phyloP scores from a whole-genome alignment of 2,888 invertebrate species.

The Frankliniella fusca region DNA sequence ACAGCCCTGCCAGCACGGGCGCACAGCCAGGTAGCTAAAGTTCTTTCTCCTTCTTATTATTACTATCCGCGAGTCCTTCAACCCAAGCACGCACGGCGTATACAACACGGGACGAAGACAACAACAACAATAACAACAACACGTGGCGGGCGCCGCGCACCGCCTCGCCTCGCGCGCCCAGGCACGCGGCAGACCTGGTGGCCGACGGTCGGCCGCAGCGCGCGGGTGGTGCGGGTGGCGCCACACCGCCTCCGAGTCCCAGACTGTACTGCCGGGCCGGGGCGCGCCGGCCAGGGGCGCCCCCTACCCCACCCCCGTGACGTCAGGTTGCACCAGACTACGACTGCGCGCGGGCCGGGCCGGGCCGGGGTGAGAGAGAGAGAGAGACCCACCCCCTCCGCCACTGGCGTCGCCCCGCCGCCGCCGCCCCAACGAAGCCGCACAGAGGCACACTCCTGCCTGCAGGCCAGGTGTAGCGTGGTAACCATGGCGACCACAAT shows the following conservation, averaged over 20 bases:
- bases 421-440: background rate
- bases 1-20: no score
- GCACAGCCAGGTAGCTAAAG: no score
- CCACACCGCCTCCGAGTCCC: no score
- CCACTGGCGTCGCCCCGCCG: background rate
- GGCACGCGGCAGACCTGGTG: background rate
- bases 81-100: no score
- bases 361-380: no score
- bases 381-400: background rate
- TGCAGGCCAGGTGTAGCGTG: conserved; percentile 8
- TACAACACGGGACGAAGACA: background rate
- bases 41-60: no score
- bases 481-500: background rate
- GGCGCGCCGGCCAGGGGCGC: background rate
- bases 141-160: background rate
- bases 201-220: background rate
- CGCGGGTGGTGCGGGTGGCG: background rate
- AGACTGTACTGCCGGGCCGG: conserved; percentile 5
- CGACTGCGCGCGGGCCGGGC: background rate
- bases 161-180: background rate
- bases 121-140: background rate
- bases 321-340: conserved; percentile 19
- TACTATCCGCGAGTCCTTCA: no score
- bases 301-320: conserved; percentile 2
- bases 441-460: background rate